Base-by-base conservation (phyloP, 1,140 invertebrate species). In the Ruditapes philippinarum region DNA sequence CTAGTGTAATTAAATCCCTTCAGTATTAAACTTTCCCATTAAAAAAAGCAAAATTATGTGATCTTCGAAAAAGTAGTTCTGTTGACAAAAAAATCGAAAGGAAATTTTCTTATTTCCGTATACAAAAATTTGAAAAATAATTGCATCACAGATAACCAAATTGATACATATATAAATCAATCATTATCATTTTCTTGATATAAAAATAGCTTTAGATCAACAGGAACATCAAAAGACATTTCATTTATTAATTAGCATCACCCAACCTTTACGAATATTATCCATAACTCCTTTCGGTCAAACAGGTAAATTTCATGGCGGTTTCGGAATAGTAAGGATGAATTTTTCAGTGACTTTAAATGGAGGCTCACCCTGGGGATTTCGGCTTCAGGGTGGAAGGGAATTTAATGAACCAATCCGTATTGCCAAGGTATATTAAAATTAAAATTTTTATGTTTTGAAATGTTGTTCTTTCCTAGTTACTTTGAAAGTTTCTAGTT, bases 351-450 rank as follows among this genome's bases (percentile, higher is more conserved):
- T 95, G 86, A 89, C 93, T 94, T 96, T 98, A 90, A 97, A 97
- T 93, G 98, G 98, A 90, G 98, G 98, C 70, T 97, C 97, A 93
- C 98, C 98, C 83, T 98, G 98, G 98, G 98, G 98, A 91, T 98
- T 98, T 96, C 97, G 98, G 76, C 97, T 98, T 97, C 97, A 98
- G 95, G 98, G 95, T 89, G 95, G 95, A 62, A 89, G 89, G 90
- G 94, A 95, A 91, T 94, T 94, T 91, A 91, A 94, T 68, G 92
- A 94, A 91, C 93, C 94, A 22, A 90, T 95, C 22, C 92, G 76
- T 88, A 92, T 95, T 73, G 93, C 95, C 22, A 95, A 95, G 94
- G 95, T 95, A 91, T 92, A 92, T 91, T 62, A 60, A 3, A 38
- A 38, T 88, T 25, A 28, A 4, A 25, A 73, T n/a, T n/a, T n/a